Evolutionary conservation across 2,113 vertebrate species (phyloP).

Genomic region (Pantherophis guttatus): DNA sequence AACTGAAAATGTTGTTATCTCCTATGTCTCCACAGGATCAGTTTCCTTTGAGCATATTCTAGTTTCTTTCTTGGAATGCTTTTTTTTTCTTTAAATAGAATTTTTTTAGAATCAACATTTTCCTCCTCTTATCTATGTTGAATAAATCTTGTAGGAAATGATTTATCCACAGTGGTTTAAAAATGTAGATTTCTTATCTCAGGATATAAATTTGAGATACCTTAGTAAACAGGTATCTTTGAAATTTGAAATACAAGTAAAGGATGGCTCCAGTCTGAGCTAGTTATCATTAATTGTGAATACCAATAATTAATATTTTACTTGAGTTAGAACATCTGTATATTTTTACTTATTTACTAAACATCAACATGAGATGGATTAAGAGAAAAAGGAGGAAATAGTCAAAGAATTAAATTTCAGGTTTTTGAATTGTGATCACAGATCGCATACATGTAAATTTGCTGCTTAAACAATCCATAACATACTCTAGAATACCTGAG

Average conservation of each 20-base stretch:
- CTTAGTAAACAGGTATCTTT: too few species aligned
- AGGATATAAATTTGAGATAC: neutral
- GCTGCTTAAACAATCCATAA: neutral
- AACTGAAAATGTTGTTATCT: neutral
- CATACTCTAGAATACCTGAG: neutral
- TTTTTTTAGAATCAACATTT: neutral
- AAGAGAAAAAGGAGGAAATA: neutral
- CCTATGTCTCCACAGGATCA: neutral
- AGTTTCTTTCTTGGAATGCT: neutral
- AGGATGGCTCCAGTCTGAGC: neutral
- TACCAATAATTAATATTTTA: neutral
- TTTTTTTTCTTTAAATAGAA: neutral
- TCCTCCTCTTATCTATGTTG: neutral
- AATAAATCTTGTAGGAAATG: neutral
- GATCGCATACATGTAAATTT: neutral
- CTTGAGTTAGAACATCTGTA: neutral
- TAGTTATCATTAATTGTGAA: neutral
- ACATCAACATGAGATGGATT: neutral
- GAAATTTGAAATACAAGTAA: too few species aligned
- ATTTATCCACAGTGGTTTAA: neutral
- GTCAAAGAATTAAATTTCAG: neutral
- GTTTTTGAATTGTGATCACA: neutral
- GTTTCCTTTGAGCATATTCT: neutral
- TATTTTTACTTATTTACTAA: neutral
- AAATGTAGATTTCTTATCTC: neutral